Evolutionary conservation across 2,888 invertebrate genomes (phyloP), one percentile per base, ranked within the genome.

Genomic region (Drosophila nigricruria): DNA sequence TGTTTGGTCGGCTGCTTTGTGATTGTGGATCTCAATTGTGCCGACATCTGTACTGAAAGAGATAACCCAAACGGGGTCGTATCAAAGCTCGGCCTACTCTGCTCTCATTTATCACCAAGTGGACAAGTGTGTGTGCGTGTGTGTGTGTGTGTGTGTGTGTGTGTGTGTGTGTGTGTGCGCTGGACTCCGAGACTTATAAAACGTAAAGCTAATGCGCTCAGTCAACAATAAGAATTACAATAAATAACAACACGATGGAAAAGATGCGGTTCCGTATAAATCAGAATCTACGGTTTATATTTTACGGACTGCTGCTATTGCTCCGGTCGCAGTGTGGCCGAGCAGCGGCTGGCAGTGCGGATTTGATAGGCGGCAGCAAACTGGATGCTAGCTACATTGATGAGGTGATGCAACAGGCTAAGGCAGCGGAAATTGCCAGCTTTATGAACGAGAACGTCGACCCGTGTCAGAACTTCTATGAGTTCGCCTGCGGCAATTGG

Each of bases 401-500:
- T 10, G 54, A 9, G 6, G 43, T 67, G 16, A 72, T 86, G 62
- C 88, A 86, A 0, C 47, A 72, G 0, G 71, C 92, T 0, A 90
- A 92, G 38, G 87, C 89, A 2, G 77, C 77, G 1, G 89, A 90
- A 34, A 86, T 92, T 18, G 43, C 61, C 5, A 87, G 78, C 54
- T 91, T 85, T 38, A 90, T 92, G 82, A 73, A 92, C 56, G 72
- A 74, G 12, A 66, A 43, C 3, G 66, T 77, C 1, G 82, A 92
- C 78, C 92, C 92, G 10, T 92, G 92, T 61, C 56, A 70, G 4
- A 79, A 92, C 63, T 92, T 92, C 57, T 92, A 92, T 43, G 69
- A 76, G 10, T 92, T 91, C 49, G 84, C 93, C 2, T 92, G 92
- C 58, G 93, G 92, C 9, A 91, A 90, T 42, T 92, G 88, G 84